phyloP scores from a whole-genome alignment of 2,113 vertebrate genomes.

The Ibidorhyncha struthersii region DNA sequence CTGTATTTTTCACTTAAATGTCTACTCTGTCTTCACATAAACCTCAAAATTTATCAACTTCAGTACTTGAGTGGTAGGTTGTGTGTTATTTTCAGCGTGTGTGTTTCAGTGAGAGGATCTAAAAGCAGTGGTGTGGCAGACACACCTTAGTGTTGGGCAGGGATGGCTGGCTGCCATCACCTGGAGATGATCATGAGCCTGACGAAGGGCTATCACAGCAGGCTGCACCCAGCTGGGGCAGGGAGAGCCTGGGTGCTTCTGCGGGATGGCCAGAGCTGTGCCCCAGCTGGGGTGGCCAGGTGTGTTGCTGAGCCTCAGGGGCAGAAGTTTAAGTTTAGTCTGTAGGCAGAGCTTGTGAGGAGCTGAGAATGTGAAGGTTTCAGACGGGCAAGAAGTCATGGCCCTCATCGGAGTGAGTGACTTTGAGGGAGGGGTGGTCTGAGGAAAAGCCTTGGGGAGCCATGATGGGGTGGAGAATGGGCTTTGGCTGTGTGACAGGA shows the following conservation, averaged over 20 bases:
- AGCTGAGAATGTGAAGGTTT: not conserved
- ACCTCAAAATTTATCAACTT: not conserved
- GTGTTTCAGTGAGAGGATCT: not conserved
- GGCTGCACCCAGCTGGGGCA: not conserved
- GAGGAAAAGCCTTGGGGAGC: not conserved
- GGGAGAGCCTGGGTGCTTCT: fast-evolving
- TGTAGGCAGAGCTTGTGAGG: not conserved
- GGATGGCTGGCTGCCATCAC: not conserved
- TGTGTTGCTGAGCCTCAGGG: not conserved
- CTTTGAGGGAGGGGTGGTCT: not conserved
- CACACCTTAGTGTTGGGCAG: not conserved
- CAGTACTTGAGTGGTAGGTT: fast-evolving
- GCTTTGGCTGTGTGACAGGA: not conserved
- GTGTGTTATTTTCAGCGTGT: not conserved
- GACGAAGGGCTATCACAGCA: not conserved
- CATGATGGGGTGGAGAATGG: not conserved
- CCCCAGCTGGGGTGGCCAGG: too few relatives aligned
- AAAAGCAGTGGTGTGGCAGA: not conserved
- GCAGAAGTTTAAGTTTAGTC: too few relatives aligned
- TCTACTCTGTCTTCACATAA: not conserved
- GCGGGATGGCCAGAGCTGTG: too few relatives aligned
- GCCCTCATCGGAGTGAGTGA: not conserved
- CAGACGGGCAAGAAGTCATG: fast-evolving
- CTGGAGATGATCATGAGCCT: not conserved
- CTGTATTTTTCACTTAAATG: not conserved